phyloP scores from a whole-genome alignment of 2,797 vertebrate species.

The Choloepus didactylus region DNA sequence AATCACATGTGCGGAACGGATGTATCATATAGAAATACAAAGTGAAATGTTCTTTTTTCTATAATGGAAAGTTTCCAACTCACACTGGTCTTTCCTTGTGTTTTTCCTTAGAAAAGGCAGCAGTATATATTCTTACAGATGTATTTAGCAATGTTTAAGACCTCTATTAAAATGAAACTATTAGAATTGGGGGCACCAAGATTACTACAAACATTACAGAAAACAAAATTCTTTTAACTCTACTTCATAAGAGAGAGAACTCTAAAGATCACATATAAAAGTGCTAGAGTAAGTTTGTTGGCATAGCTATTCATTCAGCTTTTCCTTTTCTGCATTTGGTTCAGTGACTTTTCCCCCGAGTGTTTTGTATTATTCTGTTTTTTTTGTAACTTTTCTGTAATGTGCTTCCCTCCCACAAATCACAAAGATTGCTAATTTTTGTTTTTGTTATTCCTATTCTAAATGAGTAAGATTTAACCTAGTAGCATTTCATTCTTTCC shows the following conservation, averaged over 20 bases:
- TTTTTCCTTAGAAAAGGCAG: neutral
- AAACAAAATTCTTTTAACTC: neutral
- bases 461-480: neutral
- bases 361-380: neutral
- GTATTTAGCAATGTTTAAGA: neutral
- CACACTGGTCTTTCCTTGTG: neutral
- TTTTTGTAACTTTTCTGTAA: slow-evolving; percentile 27
- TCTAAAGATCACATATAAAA: neutral
- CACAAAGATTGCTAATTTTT: neutral
- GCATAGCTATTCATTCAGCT: neutral
- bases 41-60: slow-evolving; percentile 7
- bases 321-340: slow-evolving; percentile 16
- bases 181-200: neutral
- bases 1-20: neutral
- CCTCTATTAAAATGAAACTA: neutral
- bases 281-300: neutral
- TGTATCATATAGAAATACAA: neutral
- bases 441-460: neutral
- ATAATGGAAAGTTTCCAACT: neutral
- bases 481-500: neutral
- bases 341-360: neutral
- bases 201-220: neutral
- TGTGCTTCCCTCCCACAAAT: neutral
- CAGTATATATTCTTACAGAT: neutral
- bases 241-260: neutral